Base-by-base conservation (phyloP, 2,888 invertebrate genomes). In the Odontocolon sp. region DNA sequence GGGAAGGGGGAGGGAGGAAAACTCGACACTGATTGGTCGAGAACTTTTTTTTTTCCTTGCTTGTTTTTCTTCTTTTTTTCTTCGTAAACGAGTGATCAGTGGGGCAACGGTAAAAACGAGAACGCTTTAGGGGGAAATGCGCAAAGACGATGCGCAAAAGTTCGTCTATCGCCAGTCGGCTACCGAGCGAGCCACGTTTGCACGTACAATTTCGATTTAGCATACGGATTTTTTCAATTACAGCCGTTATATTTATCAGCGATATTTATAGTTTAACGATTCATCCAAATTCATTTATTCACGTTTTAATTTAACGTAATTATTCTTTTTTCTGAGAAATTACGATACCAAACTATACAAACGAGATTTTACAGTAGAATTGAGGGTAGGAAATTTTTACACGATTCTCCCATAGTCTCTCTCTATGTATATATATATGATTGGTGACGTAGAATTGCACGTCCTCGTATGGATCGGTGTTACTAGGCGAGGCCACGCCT, bases 121-220 rank as follows among this genome's bases (percentile, higher is more conserved):
- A 18, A 47, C n/a, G n/a, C n/a, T n/a, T n/a, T n/a, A n/a, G 26
- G 76, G 63, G 81, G 81, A 63, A 23, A 79, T 85, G 86, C 86
- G 86, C 83, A 67, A 63, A 18, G 14, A 42, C 56, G 67, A 54
- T 85, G 86, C 87, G 87, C 85, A 82, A 52, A 57, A 59, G 59
- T 57, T 63, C 78, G 57, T 78, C 67, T 50, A 50, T 66, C 61
- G 72, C 63, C 83, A 87, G 87, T 87, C 81, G 78, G 71, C 73
- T 80, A 77, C 78, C 81, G 82, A 81, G 84, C 83, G 81, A 83
- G 81, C 74, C 74, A 81, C 68, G 84, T 83, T 84, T 78, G 80
- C 80, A 75, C 63, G 80, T 72, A 52, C 77, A 73, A 77, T 66
- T 80, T 78, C 11, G 33, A 50, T 80, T 72, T 80, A 74, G 79